phyloP scores from a whole-genome alignment of 2,797 vertebrate species.

The Crocodylus rhombifer region DNA sequence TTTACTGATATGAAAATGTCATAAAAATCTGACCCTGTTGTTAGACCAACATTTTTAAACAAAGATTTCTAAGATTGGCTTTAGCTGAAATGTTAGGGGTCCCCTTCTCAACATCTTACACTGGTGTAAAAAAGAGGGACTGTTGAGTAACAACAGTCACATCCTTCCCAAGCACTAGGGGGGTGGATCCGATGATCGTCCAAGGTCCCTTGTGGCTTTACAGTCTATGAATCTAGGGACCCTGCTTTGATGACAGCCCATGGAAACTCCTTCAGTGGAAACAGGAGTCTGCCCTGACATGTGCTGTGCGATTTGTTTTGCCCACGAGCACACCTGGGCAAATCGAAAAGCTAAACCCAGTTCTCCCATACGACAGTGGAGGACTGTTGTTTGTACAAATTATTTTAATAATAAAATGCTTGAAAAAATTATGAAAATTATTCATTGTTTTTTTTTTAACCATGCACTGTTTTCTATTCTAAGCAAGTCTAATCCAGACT shows the following conservation, averaged over 20 bases:
- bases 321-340: not conserved
- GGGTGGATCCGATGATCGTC: too few relatives aligned
- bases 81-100: not conserved
- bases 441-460: slow-evolving; percentile 1
- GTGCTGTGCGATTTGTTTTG: too few relatives aligned
- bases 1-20: not conserved
- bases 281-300: not conserved
- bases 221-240: not conserved
- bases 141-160: not conserved
- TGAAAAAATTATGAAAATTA: fast-evolving
- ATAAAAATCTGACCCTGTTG: not conserved
- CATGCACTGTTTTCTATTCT: slow-evolving; percentile 10
- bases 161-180: not conserved
- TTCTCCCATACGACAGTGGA: not conserved
- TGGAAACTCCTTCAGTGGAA: not conserved
- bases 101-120: not conserved
- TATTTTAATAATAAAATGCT: not conserved
- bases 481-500: slow-evolving; percentile 10
- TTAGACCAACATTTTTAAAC: not conserved
- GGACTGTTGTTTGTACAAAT: not conserved
- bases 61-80: not conserved
- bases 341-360: not conserved
- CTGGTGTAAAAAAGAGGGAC: not conserved
- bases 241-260: not conserved
- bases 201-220: too few relatives aligned